Evolutionary conservation across 2,888 invertebrate genomes (phyloP).

Genomic region (Acleris sparsana): DNA sequence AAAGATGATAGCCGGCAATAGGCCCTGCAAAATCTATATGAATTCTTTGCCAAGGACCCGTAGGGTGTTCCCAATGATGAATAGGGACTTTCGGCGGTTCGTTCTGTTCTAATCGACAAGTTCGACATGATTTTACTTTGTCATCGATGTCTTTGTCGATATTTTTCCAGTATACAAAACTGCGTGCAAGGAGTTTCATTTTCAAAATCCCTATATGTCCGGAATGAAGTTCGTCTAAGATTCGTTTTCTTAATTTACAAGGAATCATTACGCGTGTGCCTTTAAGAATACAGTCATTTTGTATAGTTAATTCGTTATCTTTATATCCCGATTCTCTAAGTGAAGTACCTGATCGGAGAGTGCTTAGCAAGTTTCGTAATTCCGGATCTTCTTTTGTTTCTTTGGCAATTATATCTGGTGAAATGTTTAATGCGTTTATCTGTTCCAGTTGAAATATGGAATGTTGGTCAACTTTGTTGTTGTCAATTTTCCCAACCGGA

Average conservation of each 20-base stretch:
- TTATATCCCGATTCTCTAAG: slow-evolving; percentile 9
- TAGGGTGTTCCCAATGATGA: slow-evolving; percentile 1
- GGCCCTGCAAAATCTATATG: slow-evolving; percentile 8
- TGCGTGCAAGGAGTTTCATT: slow-evolving; percentile 43
- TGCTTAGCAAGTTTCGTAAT: neutral
- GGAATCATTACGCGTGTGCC: slow-evolving; percentile 29
- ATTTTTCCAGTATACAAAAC: slow-evolving; percentile 38
- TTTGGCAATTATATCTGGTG: slow-evolving; percentile 7
- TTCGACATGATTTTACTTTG: neutral
- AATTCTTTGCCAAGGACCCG: neutral
- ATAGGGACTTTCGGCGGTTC: neutral
- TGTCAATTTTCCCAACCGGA: slow-evolving; percentile 6
- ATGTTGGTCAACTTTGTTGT: slow-evolving; percentile 17
- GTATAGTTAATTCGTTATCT: slow-evolving; percentile 35
- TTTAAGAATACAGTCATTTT: slow-evolving; percentile 38
- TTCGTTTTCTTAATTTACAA: neutral
- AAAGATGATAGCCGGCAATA: neutral
- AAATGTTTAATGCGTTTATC: slow-evolving; percentile 18
- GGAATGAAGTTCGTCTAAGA: slow-evolving; percentile 31
- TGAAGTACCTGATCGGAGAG: too few relatives aligned
- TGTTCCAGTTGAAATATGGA: slow-evolving; percentile 38
- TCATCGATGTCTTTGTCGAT: slow-evolving; percentile 4
- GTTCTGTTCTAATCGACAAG: neutral
- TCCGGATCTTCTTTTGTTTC: slow-evolving; percentile 34
- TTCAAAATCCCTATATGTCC: slow-evolving; percentile 45